phyloP scores from a whole-genome alignment of 2,113 vertebrate species.

The Patagioenas fasciata region DNA sequence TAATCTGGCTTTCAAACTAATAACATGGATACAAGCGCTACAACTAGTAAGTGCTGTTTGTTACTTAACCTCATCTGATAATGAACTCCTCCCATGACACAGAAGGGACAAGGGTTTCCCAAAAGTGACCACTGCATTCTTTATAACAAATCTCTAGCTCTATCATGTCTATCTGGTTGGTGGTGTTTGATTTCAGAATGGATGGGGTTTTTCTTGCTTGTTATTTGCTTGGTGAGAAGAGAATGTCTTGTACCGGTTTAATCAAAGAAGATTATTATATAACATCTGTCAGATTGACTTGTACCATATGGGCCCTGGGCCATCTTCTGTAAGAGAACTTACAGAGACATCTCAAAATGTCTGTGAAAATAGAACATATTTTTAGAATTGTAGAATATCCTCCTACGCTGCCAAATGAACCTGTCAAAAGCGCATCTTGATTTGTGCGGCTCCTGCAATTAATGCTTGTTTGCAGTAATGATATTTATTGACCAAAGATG shows the following conservation, averaged over 20 bases:
- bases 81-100: neutral
- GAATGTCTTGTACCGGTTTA: constrained; percentile 58
- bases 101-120: neutral
- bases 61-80: neutral
- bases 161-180: neutral
- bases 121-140: accelerated
- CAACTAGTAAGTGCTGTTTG: neutral
- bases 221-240: constrained; percentile 28
- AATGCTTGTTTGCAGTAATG: constrained; percentile 63
- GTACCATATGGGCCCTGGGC: constrained; percentile 65
- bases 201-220: neutral
- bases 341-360: constrained; percentile 65
- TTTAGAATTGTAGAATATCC: constrained; percentile 73
- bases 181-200: neutral
- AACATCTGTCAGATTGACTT: constrained; percentile 69
- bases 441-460: constrained; percentile 61
- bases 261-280: constrained; percentile 63
- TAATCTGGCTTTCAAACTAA: neutral
- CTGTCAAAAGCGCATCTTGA: constrained; percentile 74
- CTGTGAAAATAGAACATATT: constrained; percentile 67
- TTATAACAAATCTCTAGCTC: neutral
- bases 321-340: constrained; percentile 63
- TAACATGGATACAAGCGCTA: neutral
- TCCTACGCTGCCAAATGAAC: constrained; percentile 68
- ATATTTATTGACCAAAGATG: constrained; percentile 67